Evolutionary conservation across 2,797 vertebrate genomes (phyloP).

Genomic region (Oreortyx pictus): DNA sequence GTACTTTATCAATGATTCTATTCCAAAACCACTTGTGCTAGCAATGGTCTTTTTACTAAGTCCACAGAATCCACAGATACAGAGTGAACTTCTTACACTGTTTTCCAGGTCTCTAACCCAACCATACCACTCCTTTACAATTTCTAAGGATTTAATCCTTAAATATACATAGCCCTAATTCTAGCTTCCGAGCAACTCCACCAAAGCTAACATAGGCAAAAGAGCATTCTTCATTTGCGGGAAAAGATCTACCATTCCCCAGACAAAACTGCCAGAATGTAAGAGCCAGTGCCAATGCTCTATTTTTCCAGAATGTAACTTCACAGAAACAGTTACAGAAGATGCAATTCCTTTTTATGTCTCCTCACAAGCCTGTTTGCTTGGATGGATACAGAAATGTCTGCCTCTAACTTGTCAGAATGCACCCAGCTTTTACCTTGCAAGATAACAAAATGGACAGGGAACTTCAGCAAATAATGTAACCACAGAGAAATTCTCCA

Average conservation of each 20-base stretch:
- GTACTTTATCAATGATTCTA: neutral
- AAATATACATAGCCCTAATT: neutral
- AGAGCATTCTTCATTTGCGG: neutral
- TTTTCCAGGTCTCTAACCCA: neutral
- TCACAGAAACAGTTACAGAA: neutral
- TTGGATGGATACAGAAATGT: accelerated
- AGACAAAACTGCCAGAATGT: neutral
- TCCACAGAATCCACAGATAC: neutral
- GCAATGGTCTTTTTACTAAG: neutral
- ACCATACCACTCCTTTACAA: neutral
- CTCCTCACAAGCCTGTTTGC: neutral
- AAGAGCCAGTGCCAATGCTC: neutral
- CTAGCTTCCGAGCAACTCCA: neutral
- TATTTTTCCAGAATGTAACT: accelerated
- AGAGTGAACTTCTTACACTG: neutral
- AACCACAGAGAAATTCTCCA: neutral
- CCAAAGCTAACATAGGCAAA: neutral
- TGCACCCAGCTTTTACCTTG: neutral
- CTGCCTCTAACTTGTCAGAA: neutral
- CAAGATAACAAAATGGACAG: neutral
- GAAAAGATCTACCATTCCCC: neutral
- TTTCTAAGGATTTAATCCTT: neutral
- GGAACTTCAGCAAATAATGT: neutral
- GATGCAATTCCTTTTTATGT: neutral
- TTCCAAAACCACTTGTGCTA: neutral